These are phyloP conservation scores for Drosophila colorata DNA, from an alignment of 2,888 invertebrate species.

Conservation along the genomic window DNA sequence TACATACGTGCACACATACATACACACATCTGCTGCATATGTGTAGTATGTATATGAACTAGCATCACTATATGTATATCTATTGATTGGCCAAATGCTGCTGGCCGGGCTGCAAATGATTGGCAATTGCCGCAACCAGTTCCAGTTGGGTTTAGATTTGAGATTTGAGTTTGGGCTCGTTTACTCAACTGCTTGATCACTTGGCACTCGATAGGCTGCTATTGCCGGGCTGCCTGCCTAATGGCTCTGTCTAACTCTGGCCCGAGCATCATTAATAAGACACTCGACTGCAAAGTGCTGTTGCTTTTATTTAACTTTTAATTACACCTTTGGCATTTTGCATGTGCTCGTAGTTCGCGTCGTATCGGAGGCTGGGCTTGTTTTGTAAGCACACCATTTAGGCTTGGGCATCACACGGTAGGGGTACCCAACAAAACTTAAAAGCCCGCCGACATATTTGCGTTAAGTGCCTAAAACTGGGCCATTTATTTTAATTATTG, in stretches of 20 bases:
- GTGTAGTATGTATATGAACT: constrained; percentile 7
- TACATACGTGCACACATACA: constrained; percentile 10
- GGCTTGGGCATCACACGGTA: constrained; percentile 1
- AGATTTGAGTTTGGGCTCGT: constrained; percentile 28
- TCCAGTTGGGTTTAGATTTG: constrained; percentile 52
- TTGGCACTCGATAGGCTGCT: constrained; percentile 28
- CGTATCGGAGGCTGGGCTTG: constrained; percentile 3
- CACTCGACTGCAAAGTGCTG: constrained; percentile 37
- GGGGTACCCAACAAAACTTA: constrained; percentile 2
- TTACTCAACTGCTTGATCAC: constrained; percentile 24
- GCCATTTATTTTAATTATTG: constrained; percentile 16
- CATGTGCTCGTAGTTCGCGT: constrained; percentile 32
- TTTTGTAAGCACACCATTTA: constrained; percentile 31
- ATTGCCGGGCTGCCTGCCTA: constrained; percentile 48
- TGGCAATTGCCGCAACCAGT: constrained; percentile 70
- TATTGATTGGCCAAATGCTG: constrained; percentile 61
- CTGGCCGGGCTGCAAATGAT: constrained; percentile 46
- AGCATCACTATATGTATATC: constrained; percentile 16
- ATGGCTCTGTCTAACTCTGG: constrained; percentile 60
- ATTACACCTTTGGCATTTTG: constrained; percentile 80
- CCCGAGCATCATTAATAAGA: constrained; percentile 70
- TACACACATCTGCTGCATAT: not conserved
- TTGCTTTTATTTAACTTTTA: constrained; percentile 67
- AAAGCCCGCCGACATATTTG: not conserved
- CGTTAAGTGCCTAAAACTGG: constrained; percentile 8